Evolutionary conservation across 2,888 invertebrate species (phyloP).

Genomic region (Orchesella flavescens): DNA sequence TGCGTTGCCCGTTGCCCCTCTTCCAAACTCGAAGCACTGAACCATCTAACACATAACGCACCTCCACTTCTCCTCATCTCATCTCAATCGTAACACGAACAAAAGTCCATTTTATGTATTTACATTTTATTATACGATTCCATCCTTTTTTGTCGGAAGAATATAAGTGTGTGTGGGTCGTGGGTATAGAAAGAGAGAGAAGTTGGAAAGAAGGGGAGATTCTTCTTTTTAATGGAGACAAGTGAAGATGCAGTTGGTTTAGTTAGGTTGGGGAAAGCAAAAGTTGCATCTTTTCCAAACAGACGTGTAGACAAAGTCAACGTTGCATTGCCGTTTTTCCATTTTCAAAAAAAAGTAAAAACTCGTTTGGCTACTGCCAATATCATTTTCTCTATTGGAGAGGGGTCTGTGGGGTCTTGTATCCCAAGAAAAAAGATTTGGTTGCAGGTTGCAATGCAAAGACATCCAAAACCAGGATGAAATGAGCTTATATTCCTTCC

Average conservation of each 20-base stretch:
- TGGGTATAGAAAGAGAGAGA: neutral
- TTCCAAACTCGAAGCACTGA: constrained; percentile 29
- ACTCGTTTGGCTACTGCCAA: neutral
- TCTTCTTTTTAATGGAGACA: constrained; percentile 56
- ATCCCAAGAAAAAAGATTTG: too few species aligned
- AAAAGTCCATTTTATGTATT: constrained; percentile 63
- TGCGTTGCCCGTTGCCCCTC: constrained; percentile 47
- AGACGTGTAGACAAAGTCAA: neutral
- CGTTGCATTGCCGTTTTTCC: neutral
- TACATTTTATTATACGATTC: constrained; percentile 63
- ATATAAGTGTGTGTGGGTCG: neutral
- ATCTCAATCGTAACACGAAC: constrained; percentile 28
- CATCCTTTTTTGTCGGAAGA: constrained; percentile 9
- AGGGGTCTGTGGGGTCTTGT: neutral
- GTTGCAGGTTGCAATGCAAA: too few species aligned
- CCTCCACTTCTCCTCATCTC: constrained; percentile 11
- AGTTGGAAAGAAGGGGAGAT: constrained; percentile 38
- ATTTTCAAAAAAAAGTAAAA: constrained; percentile 6
- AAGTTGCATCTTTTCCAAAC: neutral
- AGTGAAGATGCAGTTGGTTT: constrained; percentile 1
- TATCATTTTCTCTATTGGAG: neutral
- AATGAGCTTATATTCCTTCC: too few species aligned
- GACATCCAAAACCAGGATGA: too few species aligned
- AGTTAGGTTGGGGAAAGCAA: constrained; percentile 18
- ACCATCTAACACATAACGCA: constrained; percentile 16